These are phyloP conservation scores for Buteo buteo DNA, from an alignment of 2,113 vertebrate genomes.

Conservation along the genomic window DNA sequence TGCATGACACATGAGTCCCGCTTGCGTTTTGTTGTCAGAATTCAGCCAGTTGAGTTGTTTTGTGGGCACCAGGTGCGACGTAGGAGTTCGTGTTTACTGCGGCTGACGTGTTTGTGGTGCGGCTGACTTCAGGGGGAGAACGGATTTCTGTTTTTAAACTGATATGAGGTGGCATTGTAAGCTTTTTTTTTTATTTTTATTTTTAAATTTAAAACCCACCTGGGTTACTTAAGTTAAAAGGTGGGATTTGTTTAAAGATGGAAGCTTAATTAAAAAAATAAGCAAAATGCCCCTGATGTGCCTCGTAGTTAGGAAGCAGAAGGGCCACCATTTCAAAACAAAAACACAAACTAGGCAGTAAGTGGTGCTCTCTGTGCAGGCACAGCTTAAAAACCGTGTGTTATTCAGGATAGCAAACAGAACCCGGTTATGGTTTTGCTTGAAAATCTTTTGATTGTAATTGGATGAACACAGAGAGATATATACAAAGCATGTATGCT, in stretches of 20 bases:
- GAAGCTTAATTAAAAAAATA: neutral
- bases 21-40: neutral
- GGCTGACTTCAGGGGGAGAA: neutral
- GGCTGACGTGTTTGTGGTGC: neutral
- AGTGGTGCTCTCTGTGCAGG: neutral
- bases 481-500: neutral
- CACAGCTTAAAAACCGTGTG: neutral
- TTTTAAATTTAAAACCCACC: neutral
- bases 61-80: neutral
- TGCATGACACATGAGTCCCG: neutral
- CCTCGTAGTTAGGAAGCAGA: neutral
- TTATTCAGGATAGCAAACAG: neutral
- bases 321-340: conserved; percentile 35
- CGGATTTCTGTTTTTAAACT: neutral
- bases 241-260: neutral
- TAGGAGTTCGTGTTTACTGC: neutral
- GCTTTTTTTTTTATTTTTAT: neutral
- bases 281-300: neutral
- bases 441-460: neutral
- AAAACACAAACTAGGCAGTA: neutral
- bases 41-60: neutral
- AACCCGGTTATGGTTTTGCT: neutral
- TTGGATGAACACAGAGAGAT: neutral
- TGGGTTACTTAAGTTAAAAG: neutral
- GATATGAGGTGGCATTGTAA: neutral